phyloP scores from a whole-genome alignment of 2,888 invertebrate genomes.

The Romanomermis culicivorax region DNA sequence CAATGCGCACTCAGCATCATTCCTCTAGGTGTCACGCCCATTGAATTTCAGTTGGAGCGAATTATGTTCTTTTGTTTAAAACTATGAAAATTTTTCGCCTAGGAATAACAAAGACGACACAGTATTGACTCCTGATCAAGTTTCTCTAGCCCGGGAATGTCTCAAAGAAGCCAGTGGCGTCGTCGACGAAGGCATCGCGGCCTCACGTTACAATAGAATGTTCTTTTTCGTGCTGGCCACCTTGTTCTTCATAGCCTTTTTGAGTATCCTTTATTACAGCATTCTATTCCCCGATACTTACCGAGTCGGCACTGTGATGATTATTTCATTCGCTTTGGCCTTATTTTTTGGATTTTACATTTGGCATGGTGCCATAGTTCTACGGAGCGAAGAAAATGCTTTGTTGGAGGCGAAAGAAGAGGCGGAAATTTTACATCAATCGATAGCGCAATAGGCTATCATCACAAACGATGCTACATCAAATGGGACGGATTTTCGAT shows the following conservation, averaged over 20 bases:
- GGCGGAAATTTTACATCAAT: too few species aligned
- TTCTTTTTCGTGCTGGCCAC: not conserved
- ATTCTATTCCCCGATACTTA: not conserved
- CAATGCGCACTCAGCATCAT: too few species aligned
- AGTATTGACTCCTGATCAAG: too few species aligned
- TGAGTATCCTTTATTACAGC: not conserved
- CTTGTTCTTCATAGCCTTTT: not conserved
- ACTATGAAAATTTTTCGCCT: too few species aligned
- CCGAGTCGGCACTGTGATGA: not conserved
- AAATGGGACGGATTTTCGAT: too few species aligned
- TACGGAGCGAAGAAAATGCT: not conserved
- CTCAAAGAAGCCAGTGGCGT: not conserved
- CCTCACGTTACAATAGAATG: not conserved
- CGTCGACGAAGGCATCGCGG: not conserved
- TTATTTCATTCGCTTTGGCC: not conserved
- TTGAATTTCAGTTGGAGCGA: too few species aligned
- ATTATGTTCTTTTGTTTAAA: too few species aligned
- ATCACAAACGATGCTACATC: too few species aligned
- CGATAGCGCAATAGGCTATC: too few species aligned
- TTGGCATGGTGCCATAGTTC: not conserved
- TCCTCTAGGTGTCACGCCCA: too few species aligned
- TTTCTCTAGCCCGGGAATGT: not conserved
- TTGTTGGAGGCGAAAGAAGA: not conserved
- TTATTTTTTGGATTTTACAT: not conserved
- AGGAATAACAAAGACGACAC: too few species aligned